Conservation (phyloP, 2,797 vertebrate species). For the Notolabrus celidotus region DNA sequence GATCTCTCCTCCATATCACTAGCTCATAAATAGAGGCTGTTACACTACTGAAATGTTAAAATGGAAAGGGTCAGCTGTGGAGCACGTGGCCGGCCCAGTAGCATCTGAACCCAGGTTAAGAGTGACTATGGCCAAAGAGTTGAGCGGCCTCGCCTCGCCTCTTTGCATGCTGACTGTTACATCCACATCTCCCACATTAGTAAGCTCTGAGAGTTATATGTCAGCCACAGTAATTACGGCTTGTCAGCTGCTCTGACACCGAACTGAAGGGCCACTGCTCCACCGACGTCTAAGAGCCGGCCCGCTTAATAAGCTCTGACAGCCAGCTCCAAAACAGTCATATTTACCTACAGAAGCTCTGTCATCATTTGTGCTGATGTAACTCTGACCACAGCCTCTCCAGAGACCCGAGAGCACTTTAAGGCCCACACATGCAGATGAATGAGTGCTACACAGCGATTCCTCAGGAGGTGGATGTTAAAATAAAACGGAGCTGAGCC, state of each 20-base stretch:
- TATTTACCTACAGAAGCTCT: constrained; percentile 25
- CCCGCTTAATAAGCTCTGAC: constrained; percentile 67
- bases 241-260: constrained; percentile 73
- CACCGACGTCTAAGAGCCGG: constrained; percentile 50
- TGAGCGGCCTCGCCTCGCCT: constrained; percentile 39
- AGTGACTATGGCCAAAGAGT: constrained; percentile 55
- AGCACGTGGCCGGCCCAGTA: constrained; percentile 41
- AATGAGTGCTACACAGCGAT: neutral
- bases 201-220: constrained; percentile 59
- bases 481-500: neutral
- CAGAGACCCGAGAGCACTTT: constrained; percentile 8
- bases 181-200: constrained; percentile 64
- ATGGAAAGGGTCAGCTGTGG: constrained; percentile 45
- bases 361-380: constrained; percentile 33
- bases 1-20: constrained; percentile 41
- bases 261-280: constrained; percentile 67
- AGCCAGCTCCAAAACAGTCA: constrained; percentile 57
- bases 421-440: constrained; percentile 9
- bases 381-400: constrained; percentile 8
- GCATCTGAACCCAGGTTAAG: constrained; percentile 42
- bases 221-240: constrained; percentile 77
- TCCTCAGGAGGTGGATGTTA: neutral
- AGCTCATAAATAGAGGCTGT: constrained; percentile 55
- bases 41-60: constrained; percentile 55
- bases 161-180: constrained; percentile 35